Evolutionary conservation across 2,888 invertebrate species (phyloP).

Genomic region (Epistrophe grossulariae): DNA sequence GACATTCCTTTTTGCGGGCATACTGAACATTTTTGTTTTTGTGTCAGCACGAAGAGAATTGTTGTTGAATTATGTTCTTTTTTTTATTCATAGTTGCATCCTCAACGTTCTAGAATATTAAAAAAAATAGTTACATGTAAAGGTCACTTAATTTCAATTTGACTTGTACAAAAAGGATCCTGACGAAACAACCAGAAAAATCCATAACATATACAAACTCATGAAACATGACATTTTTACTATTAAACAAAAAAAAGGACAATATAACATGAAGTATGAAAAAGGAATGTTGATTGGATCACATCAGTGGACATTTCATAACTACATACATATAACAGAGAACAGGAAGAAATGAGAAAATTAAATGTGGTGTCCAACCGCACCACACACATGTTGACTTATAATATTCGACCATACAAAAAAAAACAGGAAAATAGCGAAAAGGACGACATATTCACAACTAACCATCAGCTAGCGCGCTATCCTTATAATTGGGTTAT

Average conservation of each 20-base stretch:
- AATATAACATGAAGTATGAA: conserved; percentile 23
- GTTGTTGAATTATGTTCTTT: background rate
- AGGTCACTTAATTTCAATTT: conserved; percentile 64
- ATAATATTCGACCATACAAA: conserved; percentile 5
- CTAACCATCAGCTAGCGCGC: conserved; percentile 1
- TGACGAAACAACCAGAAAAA: conserved; percentile 11
- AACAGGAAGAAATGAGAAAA: conserved; percentile 15
- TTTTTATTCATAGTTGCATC: background rate
- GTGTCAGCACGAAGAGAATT: background rate
- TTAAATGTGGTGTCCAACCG: conserved; percentile 47
- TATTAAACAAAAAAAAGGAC: background rate
- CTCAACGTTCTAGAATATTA: background rate
- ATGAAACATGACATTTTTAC: conserved; percentile 24
- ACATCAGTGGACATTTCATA: conserved; percentile 46
- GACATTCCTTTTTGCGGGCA: too few relatives aligned
- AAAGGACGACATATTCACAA: conserved; percentile 1
- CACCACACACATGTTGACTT: conserved; percentile 51
- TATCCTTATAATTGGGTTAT: conserved; percentile 64
- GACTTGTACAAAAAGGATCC: conserved; percentile 41
- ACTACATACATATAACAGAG: background rate
- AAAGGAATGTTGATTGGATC: conserved; percentile 59
- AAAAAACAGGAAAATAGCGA: background rate
- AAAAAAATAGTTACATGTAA: background rate
- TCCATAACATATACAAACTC: background rate
- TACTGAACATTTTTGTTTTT: too few relatives aligned